Evolutionary conservation across 2,888 invertebrate species (phyloP), one percentile per base, ranked within the genome.

Genomic region (Lottia gigantea): DNA sequence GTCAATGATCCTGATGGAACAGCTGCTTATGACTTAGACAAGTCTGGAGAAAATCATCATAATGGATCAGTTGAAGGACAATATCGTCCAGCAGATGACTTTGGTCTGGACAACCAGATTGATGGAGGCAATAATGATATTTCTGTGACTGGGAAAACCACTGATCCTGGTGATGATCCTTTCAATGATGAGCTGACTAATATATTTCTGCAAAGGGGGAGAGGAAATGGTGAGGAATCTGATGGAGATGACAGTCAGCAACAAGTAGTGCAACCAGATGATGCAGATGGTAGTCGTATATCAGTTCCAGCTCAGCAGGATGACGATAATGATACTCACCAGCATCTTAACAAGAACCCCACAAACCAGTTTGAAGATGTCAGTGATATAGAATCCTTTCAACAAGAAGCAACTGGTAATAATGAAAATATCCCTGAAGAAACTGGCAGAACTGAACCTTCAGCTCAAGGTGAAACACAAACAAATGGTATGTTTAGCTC

Each of bases 401-500:
- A 11, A 19, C 46, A 46, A n/a, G 45, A 65, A 65, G 47, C 46
- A 16, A 16, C 16, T 16, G 46, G 19, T 45, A 46, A 46, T 65
- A 25, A 46, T 46, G 65, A 64, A 26, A 69, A 40, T 40, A 65
- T 47, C 14, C 45, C 47, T 25, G 62, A 63, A 26, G 63, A 64
- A 16, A 55, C 63, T 19, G 16, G 16, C 16, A 61, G 55, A 14
- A 12, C 45, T 14, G 40, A 61, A 14, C 45, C 62, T 14, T 45
- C 12, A 7, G 63, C 47, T 26, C 14, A 23, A 0, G 70, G 68
- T 45, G 70, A 70, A 7, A 72, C 64, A 40, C 72, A 71, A 62
- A 73, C 73, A 14, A 70, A 65, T n/a, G 74, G 73, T 16, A 66
- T 72, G 23, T 63, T 74, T n/a, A 67, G 65, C 55, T 68, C 7